Base-by-base conservation (phyloP, 2,797 vertebrate genomes). In the Oreochromis mossambicus region DNA sequence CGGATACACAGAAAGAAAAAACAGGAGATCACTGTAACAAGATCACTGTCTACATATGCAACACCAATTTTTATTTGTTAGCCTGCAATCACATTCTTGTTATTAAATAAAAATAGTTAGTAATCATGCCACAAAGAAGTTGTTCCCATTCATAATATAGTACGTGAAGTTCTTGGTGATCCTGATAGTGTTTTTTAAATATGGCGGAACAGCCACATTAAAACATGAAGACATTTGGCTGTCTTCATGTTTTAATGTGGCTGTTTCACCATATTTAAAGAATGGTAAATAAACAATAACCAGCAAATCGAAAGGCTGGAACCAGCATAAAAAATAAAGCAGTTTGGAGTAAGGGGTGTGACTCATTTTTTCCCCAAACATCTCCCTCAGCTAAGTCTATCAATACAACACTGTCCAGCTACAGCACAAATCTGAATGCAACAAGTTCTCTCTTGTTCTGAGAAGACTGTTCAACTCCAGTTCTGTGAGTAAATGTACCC, bases 331-430 rank as follows among this genome's bases (percentile, higher is more conserved):
- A 70, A 43, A 43, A 68, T 43, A n/a, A 75, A 19, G 26, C 26
- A 75, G 7, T 75, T 75, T 75, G 70, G 17, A 75, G 17, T 50
- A 75, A 75, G 24, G 24, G 43, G 26, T 75, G 43, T 75, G 70
- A 75, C 70, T 75, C 43, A 32, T n/a, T 32, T 75, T 50, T 13
- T 8, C 68, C 68, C 43, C 43, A 48, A 75, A 50, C 24, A 75
- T 75, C 68, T 75, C 6, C 68, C 68, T 89, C 77, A 85, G 86
- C 55, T 54, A 5, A 68, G 81, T 80, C 26, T 83, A 75, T 83
- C 38, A 84, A 83, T 79, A 79, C 3, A 8, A 41, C 19, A 63
- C 51, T 51, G 54, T 75, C 61, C 76, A 81, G 26, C 56, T 43
- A 38, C 51, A 21, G 36, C 29, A 51, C 41, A 73, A 52, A 81